phyloP scores from a whole-genome alignment of 1,140 invertebrate species.

The Metopolophium dirhodum region DNA sequence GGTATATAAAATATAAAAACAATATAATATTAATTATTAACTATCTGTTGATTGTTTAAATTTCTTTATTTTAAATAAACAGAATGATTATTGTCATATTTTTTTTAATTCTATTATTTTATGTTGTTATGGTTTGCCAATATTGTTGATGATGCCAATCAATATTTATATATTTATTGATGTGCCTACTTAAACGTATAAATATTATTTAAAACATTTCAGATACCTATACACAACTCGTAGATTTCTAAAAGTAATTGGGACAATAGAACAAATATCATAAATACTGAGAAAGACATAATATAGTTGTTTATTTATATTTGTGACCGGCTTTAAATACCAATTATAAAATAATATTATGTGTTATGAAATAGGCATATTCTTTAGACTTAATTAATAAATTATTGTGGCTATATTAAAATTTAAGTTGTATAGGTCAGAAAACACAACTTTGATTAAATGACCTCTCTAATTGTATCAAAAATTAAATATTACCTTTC shows the following conservation, averaged over 20 bases:
- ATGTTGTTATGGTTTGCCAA: not conserved
- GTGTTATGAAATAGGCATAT: not conserved
- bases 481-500: not conserved
- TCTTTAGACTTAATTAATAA: not conserved
- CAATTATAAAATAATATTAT: not conserved
- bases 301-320: too few relatives aligned
- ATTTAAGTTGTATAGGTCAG: not conserved
- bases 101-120: not conserved
- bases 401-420: not conserved
- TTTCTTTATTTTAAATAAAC: not conserved
- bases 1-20: not conserved
- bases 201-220: too few relatives aligned
- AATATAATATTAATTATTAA: not conserved
- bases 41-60: not conserved
- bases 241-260: too few relatives aligned
- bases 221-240: too few relatives aligned
- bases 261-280: too few relatives aligned
- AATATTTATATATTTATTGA: too few relatives aligned
- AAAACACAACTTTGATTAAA: not conserved
- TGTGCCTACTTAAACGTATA: too few relatives aligned
- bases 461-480: not conserved
- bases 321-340: too few relatives aligned
- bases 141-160: not conserved
- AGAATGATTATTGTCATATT: not conserved
- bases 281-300: too few relatives aligned